Evolutionary conservation across 2,888 invertebrate species (phyloP), one percentile per base, ranked within the genome.

Genomic region (Mongoloraphidia duomilia): DNA sequence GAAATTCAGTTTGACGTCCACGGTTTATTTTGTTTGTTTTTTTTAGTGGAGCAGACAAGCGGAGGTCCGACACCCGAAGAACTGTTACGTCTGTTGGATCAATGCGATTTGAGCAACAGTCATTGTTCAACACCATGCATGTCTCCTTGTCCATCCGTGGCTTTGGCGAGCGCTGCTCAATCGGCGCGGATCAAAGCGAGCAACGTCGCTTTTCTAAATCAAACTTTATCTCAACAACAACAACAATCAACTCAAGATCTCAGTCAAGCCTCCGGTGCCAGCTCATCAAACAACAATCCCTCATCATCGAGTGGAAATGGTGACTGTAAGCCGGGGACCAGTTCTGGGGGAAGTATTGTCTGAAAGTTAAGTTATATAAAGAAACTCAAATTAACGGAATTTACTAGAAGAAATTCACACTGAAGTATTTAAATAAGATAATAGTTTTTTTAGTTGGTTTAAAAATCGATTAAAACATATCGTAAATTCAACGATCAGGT

Each of bases 21-120:
- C 17, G 17, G 17, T 17, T 45, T 44, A 11, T 38, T 38, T 13
- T 34, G 34, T 41, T 49, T 56, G 46, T 49, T 41, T 40, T 48
- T 59, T 62, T 44, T 65, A 69, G 79, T 74, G 40, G 70, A 70
- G 55, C 73, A 73, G 62, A 69, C 69, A 3, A 84, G 84, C 55
- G 93, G 93, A 53, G 95, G 96, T n/a, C 96, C 96, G 34, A 83
- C 84, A 1, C 82, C 95, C 2, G 84, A 87, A 63, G 96, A 97
- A 71, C 73, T 97, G 53, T 79, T 97, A 58, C 81, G 86, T 34
- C 74, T 96, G 54, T 75, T 97, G 55, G 93, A 96, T 58, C 92
- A 93, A 58, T 95, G 94, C 71, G 96, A 96, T 67, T 75, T 96
- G 54, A 87, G 85, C 62, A 84, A 83, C 64, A 84, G 84, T 51